Percentiles rank a stretch among this genome's conserved stretches.
Conservation (phyloP, 2,113 vertebrate species). For the Odobenus rosmarus region DNA sequence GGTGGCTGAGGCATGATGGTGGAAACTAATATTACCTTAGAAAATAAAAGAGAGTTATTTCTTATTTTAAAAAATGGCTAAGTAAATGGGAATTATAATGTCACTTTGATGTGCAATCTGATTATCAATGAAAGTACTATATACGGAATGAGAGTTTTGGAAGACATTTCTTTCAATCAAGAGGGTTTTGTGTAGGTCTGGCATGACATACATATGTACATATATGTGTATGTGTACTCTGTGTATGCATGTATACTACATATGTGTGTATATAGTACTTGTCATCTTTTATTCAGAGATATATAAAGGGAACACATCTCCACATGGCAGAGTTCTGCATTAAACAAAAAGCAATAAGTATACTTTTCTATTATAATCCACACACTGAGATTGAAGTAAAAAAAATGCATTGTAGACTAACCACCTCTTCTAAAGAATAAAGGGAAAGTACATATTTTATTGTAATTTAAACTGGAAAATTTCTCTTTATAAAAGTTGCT, state of each 20-base stretch:
- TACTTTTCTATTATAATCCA: constrained; percentile 28
- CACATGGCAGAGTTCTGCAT: constrained; percentile 28
- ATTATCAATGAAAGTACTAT: constrained; percentile 13
- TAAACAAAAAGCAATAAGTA: constrained; percentile 42
- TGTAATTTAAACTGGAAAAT: constrained; percentile 34
- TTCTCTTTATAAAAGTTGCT: background rate
- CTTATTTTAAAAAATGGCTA: background rate
- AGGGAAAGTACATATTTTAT: background rate
- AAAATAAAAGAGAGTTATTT: background rate
- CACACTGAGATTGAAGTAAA: background rate
- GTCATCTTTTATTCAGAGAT: constrained; percentile 60
- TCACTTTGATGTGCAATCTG: background rate
- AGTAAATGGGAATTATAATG: background rate
- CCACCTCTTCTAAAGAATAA: background rate
- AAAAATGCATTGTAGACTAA: background rate
- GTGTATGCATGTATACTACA: background rate
- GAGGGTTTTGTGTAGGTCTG: background rate
- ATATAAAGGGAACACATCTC: constrained; percentile 15
- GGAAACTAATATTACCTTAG: background rate
- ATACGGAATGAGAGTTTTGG: background rate
- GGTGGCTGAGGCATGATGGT: background rate
- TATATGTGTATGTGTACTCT: background rate
- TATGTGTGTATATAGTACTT: background rate
- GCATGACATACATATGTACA: background rate
- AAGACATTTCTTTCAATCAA: background rate